Conservation (phyloP, 1,140 invertebrate species). For the Drosophila athabasca region DNA sequence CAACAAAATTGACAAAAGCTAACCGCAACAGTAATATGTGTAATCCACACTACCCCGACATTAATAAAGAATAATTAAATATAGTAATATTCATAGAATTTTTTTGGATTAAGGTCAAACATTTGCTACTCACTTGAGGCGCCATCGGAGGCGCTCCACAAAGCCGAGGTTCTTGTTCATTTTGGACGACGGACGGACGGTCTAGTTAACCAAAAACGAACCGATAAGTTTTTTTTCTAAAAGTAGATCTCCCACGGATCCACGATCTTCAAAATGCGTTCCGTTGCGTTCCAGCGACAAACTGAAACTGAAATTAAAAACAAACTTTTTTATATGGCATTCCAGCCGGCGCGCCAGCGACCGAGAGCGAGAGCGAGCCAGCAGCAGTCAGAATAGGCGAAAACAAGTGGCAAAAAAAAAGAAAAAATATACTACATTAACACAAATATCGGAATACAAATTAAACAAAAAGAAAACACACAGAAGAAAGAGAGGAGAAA, state of each 20-base stretch:
- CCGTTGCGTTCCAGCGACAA: constrained; percentile 62
- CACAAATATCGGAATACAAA: constrained; percentile 74
- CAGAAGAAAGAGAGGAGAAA: constrained; percentile 36
- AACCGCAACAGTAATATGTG: constrained; percentile 22
- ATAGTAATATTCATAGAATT: constrained; percentile 30
- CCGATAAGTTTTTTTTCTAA: constrained; percentile 23
- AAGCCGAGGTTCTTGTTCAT: constrained; percentile 76
- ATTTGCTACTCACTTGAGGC: constrained; percentile 67
- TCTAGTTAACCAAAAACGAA: constrained; percentile 27
- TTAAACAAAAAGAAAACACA: constrained; percentile 42
- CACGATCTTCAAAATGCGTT: constrained; percentile 46
- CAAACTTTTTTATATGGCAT: constrained; percentile 56
- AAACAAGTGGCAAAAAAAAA: constrained; percentile 43
- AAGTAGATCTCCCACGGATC: constrained; percentile 7
- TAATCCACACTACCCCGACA: constrained; percentile 19
- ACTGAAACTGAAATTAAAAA: constrained; percentile 75
- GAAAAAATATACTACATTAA: constrained; percentile 59
- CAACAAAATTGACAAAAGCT: constrained; percentile 12
- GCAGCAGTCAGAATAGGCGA: constrained; percentile 24
- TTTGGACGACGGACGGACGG: constrained; percentile 12
- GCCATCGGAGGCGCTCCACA: constrained; percentile 74
- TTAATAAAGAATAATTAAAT: constrained; percentile 44
- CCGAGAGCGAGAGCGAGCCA: not conserved
- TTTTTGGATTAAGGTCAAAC: constrained; percentile 45
- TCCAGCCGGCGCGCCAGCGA: constrained; percentile 44